Percentiles rank a stretch among this genome's conserved stretches.
Evolutionary conservation across 1,140 invertebrate genomes (phyloP).

Genomic region (Drosophila varians): DNA sequence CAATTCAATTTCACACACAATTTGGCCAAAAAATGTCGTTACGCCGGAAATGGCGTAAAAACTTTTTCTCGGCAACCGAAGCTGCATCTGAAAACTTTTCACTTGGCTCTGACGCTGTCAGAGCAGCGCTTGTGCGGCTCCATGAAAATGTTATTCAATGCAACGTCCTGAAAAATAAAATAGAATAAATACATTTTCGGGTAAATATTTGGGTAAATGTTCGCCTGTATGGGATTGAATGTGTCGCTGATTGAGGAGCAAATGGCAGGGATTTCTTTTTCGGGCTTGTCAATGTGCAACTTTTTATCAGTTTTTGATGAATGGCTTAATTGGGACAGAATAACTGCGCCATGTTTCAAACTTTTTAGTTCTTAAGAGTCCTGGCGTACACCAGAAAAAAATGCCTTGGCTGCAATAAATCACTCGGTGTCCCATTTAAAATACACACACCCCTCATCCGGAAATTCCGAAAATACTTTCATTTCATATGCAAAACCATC

Average conservation of each 20-base stretch:
- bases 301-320: slow-evolving; percentile 33
- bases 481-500: slow-evolving; percentile 40
- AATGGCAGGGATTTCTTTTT: slow-evolving; percentile 30
- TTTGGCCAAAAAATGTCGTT: slow-evolving; percentile 72
- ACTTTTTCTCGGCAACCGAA: slow-evolving; percentile 48
- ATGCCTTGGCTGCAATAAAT: slow-evolving; percentile 18
- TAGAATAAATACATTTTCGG: slow-evolving; percentile 37
- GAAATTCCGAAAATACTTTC: slow-evolving; percentile 29
- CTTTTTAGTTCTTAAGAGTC: neutral
- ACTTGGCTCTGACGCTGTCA: slow-evolving; percentile 28
- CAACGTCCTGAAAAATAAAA: slow-evolving; percentile 22
- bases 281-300: slow-evolving; percentile 39
- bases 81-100: slow-evolving; percentile 61
- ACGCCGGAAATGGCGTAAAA: slow-evolving; percentile 67
- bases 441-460: slow-evolving; percentile 1
- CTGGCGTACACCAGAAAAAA: neutral
- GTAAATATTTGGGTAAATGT: slow-evolving; percentile 52
- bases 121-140: slow-evolving; percentile 24
- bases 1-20: slow-evolving; percentile 81
- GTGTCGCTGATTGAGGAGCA: slow-evolving; percentile 65
- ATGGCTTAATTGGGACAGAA: slow-evolving; percentile 1
- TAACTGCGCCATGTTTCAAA: neutral
- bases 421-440: slow-evolving; percentile 24
- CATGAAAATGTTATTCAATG: slow-evolving; percentile 73
- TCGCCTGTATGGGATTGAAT: slow-evolving; percentile 56